Base-by-base conservation (phyloP, 2,888 invertebrate species). In the Antheraea assamensis region DNA sequence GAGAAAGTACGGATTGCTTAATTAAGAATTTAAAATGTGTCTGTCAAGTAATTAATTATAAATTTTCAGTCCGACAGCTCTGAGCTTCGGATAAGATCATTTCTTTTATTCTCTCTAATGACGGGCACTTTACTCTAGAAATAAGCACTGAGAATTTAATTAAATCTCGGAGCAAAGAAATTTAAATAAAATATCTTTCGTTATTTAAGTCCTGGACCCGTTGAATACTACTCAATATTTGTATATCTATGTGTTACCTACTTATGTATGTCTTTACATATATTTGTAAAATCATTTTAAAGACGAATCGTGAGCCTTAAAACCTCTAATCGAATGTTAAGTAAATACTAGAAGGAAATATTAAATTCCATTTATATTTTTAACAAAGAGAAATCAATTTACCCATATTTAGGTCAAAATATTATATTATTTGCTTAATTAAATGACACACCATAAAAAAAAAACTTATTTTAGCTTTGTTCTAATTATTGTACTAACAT, bases 1-100 rank as follows among this genome's bases (percentile, higher is more conserved):
- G 92, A 92, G 93, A 93, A 94, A 94, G 92, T 93, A 93, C 90
- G 92, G 92, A 94, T 93, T 94, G 94, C 94, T 94, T 94, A 94
- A 94, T 94, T 94, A 94, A 92, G 92, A 93, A 94, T 93, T 93
- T 93, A 91, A 93, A 94, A 94, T 91, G 92, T 93, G 92, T 92
- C 93, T 90, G 86, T 90, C 85, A 83, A 90, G 91, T 93, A 93
- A 93, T 93, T 94, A 93, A 94, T 94, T 92, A 92, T 86, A 88
- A 92, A 89, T 88, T 90, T 91, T 87, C 88, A 88, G 87, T 87
- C 81, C 85, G 81, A 84, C 80, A 84, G 85, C 83, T 87, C 82
- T 77, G 78, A 82, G 84, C 84, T 84, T 80, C 75, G 82, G 83
- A 87, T 86, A 84, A 86, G 83, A 87, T 85, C 85, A 84, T 85